A percentile compares a stretch with the other conserved stretches of the same genome.
Evolutionary conservation across 2,888 invertebrate species (phyloP).

Genomic region (Apantesis nais): DNA sequence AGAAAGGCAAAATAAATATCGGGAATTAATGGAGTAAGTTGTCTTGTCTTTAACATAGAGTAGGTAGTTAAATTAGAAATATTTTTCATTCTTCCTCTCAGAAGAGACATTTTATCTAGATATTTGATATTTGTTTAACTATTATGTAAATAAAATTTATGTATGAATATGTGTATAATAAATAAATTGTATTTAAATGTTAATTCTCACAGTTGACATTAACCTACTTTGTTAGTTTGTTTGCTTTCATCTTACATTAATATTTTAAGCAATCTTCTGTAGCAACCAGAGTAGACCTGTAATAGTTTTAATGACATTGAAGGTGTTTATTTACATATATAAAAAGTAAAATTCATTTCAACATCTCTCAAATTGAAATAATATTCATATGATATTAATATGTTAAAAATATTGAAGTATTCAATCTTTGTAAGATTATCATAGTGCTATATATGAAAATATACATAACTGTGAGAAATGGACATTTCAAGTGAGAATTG

Average conservation of each 20-base stretch:
- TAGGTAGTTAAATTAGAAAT: too few relatives aligned
- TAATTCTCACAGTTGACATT: not conserved
- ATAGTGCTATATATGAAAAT: not conserved
- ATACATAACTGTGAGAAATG: not conserved
- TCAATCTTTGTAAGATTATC: not conserved
- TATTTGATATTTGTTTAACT: not conserved
- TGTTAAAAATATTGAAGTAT: not conserved
- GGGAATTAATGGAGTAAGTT: constrained; percentile 86
- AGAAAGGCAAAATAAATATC: constrained; percentile 84
- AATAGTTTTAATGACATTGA: not conserved
- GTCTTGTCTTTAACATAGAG: not conserved
- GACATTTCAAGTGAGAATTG: not conserved
- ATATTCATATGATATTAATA: not conserved
- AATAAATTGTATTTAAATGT: not conserved
- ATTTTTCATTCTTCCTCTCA: not conserved
- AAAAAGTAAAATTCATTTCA: not conserved
- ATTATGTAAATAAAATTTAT: not conserved
- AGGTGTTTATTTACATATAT: not conserved
- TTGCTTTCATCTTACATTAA: not conserved
- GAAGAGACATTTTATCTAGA: not conserved
- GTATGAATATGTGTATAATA: not conserved
- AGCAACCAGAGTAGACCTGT: constrained; percentile 1
- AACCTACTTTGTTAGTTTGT: constrained; percentile 1
- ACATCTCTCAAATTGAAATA: not conserved
- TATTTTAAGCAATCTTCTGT: constrained; percentile 1